Base-by-base conservation (phyloP, 1,140 invertebrate species). In the Ostrea edulis region DNA sequence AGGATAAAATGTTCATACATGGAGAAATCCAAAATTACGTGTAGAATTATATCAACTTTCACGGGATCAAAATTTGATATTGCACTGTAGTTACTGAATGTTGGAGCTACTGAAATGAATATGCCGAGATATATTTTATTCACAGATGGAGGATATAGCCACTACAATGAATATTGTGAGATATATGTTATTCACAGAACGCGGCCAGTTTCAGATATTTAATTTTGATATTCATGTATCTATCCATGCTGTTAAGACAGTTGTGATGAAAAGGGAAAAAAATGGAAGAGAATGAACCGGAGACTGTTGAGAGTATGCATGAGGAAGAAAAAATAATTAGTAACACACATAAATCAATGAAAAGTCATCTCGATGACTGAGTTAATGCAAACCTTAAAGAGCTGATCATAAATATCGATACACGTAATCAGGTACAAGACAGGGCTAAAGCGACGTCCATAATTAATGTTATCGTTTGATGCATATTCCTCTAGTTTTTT, bases 381-480 rank as follows among this genome's bases (percentile, higher is more conserved):
- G 25, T 77, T 77, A 77, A 77, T 77, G 68, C 68, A 77, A 77
- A 5, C 68, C 29, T 35, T 25, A 35, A 29, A 44, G 29, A 11
- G 5, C 68, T 35, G 68, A 77, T 77, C 68, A 77, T 77, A 77
- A 77, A 77, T 25, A 77, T 25, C 29, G 68, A 77, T 77, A 77
- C 11, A 77, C 68, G 68, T 77, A 77, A 77, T 77, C 68, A 35
- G 9, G 68, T 77, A 77, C 68, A 77, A 77, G 14, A 14, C 22
- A 11, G 25, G 12, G 8, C 68, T 35, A 14, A 77, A 77, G 8
- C 29, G 68, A 9, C 35, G 11, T 77, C 25, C 25, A 77, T 77
- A 77, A 44, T 44, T 44, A 44, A 35, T 77, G 68, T 12, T 35
- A 29, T 77, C 68, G 68, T 22, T 35, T 77, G 68, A 77, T 77